Conservation (phyloP, 2,888 invertebrate genomes). For the Polydrusus pterygomalis region DNA sequence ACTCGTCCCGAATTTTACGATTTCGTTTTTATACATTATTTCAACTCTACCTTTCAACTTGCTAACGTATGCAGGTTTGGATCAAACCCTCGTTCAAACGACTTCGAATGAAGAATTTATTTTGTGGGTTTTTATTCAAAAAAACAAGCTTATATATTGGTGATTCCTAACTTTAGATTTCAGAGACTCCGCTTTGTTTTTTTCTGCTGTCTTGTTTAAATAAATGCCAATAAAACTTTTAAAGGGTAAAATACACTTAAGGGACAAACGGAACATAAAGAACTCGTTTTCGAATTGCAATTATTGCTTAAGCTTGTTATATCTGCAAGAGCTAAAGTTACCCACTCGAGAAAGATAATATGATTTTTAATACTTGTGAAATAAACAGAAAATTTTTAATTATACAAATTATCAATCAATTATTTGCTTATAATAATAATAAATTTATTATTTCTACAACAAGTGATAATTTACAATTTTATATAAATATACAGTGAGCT, state of each 20-base stretch:
- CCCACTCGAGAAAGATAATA: too few relatives aligned
- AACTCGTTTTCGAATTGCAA: too few relatives aligned
- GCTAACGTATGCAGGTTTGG: conserved; percentile 12
- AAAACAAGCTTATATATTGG: background rate
- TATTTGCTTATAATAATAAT: too few relatives aligned
- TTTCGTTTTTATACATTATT: conserved; percentile 2
- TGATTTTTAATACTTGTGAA: too few relatives aligned
- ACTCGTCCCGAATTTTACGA: conserved; percentile 5
- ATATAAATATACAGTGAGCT: too few relatives aligned
- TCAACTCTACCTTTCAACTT: conserved; percentile 2
- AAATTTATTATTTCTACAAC: too few relatives aligned
- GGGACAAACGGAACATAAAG: too few relatives aligned
- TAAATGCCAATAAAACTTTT: background rate
- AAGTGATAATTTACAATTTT: too few relatives aligned
- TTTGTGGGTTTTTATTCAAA: background rate
- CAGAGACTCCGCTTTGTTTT: background rate
- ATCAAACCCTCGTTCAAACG: background rate
- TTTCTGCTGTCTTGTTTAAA: background rate
- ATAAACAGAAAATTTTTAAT: too few relatives aligned
- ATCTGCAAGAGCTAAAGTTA: too few relatives aligned
- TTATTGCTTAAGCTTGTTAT: too few relatives aligned
- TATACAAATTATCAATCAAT: too few relatives aligned
- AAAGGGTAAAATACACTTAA: background rate
- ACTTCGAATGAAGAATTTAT: background rate
- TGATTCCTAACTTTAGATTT: background rate